phyloP scores from a whole-genome alignment of 2,888 invertebrate genomes.

The Blastobasis adustella region DNA sequence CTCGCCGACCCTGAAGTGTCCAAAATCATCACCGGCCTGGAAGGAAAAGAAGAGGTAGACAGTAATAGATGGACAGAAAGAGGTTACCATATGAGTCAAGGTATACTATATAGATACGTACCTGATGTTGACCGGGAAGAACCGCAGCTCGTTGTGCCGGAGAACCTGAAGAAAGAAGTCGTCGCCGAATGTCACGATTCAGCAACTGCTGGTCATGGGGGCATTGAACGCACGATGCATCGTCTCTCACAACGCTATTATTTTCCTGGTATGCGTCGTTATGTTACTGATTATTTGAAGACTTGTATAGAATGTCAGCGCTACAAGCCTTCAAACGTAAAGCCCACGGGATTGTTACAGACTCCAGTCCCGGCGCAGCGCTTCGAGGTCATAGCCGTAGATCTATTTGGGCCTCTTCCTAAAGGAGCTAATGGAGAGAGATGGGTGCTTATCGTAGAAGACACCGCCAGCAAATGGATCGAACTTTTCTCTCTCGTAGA shows the following conservation, averaged over 20 bases:
- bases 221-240: not conserved
- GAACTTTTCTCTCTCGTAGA: slow-evolving; percentile 19
- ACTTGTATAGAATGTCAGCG: slow-evolving; percentile 11
- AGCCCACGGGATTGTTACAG: slow-evolving; percentile 4
- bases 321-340: slow-evolving; percentile 12
- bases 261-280: slow-evolving; percentile 12
- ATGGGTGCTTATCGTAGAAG: slow-evolving; percentile 24
- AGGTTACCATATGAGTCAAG: not conserved
- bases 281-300: slow-evolving; percentile 12
- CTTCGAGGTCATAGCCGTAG: not conserved
- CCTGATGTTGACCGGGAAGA: not conserved
- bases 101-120: not conserved
- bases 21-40: slow-evolving; percentile 18
- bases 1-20: slow-evolving; percentile 13
- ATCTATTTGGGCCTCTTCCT: slow-evolving; percentile 21
- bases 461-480: slow-evolving; percentile 19
- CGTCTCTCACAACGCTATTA: not conserved
- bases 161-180: not conserved
- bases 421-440: slow-evolving; percentile 12
- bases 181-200: not conserved
- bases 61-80: slow-evolving; percentile 7
- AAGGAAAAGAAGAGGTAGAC: slow-evolving; percentile 3
- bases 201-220: not conserved
- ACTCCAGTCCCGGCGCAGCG: not conserved
- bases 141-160: not conserved